Evolutionary conservation across 2,797 vertebrate species (phyloP).

Genomic region (Ceyx erithaca): DNA sequence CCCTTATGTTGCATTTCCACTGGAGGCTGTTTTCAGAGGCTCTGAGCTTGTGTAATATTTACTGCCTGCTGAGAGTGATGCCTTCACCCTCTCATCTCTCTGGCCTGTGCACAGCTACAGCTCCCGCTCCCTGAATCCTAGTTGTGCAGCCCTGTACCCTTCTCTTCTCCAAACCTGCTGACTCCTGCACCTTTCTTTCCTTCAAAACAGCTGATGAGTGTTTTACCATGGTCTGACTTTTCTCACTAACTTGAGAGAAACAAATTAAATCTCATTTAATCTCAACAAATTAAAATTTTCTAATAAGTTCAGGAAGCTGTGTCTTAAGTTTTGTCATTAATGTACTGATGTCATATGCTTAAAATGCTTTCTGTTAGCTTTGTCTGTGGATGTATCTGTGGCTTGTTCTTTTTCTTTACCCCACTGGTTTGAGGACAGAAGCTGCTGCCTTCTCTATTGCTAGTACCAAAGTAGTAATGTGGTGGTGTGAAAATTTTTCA

Average conservation of each 20-base stretch:
- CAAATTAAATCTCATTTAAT: too few species aligned
- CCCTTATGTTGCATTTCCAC: neutral
- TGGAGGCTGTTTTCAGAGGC: neutral
- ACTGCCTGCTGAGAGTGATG: neutral
- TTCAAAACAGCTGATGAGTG: neutral
- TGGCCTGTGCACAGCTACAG: neutral
- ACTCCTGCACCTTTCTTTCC: neutral
- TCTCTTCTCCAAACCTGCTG: neutral
- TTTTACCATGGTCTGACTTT: neutral
- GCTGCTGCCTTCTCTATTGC: neutral
- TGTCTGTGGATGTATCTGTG: neutral
- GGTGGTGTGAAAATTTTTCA: neutral
- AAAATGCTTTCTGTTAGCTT: neutral
- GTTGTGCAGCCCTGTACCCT: neutral
- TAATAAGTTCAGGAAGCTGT: neutral
- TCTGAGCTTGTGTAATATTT: neutral
- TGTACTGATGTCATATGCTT: conserved; percentile 1
- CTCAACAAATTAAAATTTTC: too few species aligned
- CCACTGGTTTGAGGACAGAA: neutral
- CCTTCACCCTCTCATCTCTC: neutral
- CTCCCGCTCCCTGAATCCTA: neutral
- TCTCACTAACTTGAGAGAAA: neutral
- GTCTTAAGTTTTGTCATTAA: neutral
- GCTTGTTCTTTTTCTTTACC: neutral
- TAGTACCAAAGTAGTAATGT: neutral